Percentiles rank a stretch among this genome's conserved stretches.
These are phyloP conservation scores for Meriones unguiculatus DNA, from an alignment of 2,113 vertebrate species.

Conservation along the genomic window DNA sequence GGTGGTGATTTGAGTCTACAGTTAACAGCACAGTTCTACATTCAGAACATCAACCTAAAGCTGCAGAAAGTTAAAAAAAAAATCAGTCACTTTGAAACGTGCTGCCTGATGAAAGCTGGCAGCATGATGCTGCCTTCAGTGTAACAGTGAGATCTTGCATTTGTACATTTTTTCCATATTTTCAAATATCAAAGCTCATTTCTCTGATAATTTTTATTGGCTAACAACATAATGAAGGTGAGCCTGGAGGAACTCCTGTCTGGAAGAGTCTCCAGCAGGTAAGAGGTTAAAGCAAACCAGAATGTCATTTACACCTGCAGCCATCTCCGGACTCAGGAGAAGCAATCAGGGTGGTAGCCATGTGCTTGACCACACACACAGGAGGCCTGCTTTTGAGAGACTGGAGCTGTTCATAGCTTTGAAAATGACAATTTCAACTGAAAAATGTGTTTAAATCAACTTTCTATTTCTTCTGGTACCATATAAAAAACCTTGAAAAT, in stretches of 20 bases:
- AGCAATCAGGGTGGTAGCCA: background rate
- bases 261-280: background rate
- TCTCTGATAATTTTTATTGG: slow-evolving; percentile 42
- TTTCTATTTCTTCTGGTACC: slow-evolving; percentile 32
- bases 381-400: slow-evolving; percentile 27
- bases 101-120: background rate
- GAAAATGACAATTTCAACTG: slow-evolving; percentile 47
- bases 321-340: background rate
- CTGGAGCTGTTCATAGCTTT: slow-evolving; percentile 4
- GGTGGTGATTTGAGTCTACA: background rate
- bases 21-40: slow-evolving; percentile 1
- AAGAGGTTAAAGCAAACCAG: background rate
- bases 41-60: slow-evolving; percentile 46
- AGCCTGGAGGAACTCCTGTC: background rate
- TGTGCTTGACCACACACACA: background rate
- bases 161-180: background rate
- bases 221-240: background rate
- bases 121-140: background rate
- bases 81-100: slow-evolving; percentile 12
- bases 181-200: slow-evolving; percentile 40
- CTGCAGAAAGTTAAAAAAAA: background rate
- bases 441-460: slow-evolving; percentile 6
- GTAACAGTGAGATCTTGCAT: slow-evolving; percentile 10
- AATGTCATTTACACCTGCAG: background rate
- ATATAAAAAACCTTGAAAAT: background rate